Conservation (phyloP, 2,888 invertebrate species). For the Rhamnusium bicolor region DNA sequence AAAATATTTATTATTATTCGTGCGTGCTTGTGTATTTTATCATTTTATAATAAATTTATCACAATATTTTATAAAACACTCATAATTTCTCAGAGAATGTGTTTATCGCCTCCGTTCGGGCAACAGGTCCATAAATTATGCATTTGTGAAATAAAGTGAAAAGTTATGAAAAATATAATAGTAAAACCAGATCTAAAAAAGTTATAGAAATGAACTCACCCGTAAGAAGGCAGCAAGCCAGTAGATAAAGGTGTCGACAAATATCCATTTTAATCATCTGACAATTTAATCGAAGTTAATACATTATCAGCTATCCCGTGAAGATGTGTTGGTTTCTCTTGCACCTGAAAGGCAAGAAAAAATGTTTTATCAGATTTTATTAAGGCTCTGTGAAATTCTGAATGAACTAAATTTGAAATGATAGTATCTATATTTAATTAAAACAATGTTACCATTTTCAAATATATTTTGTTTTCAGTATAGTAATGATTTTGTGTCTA, state of each 20-base stretch:
- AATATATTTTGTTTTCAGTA: no score
- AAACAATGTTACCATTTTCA: no score
- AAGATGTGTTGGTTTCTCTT: constrained; percentile 16
- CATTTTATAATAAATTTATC: constrained; percentile 21
- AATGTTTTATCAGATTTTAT: background rate
- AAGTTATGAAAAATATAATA: constrained; percentile 30
- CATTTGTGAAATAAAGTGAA: constrained; percentile 33
- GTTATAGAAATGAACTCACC: constrained; percentile 48
- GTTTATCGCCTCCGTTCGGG: constrained; percentile 18
- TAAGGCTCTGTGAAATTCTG: background rate
- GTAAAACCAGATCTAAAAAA: background rate
- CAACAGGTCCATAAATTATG: constrained; percentile 49
- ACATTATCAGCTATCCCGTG: constrained; percentile 43
- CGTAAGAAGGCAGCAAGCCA: constrained; percentile 50
- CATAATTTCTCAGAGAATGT: constrained; percentile 23
- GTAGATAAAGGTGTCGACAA: constrained; percentile 38
- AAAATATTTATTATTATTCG: constrained; percentile 9
- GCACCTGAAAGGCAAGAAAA: constrained; percentile 39
- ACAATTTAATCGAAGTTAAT: constrained; percentile 41
- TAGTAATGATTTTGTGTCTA: no score
- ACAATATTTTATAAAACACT: constrained; percentile 7
- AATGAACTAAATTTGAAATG: background rate
- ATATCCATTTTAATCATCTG: constrained; percentile 50
- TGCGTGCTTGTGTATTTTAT: background rate
- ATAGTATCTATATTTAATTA: no score